These are phyloP conservation scores for Leptoteleia sp. DNA, from an alignment of 1,140 invertebrate genomes.

Conservation along the genomic window DNA sequence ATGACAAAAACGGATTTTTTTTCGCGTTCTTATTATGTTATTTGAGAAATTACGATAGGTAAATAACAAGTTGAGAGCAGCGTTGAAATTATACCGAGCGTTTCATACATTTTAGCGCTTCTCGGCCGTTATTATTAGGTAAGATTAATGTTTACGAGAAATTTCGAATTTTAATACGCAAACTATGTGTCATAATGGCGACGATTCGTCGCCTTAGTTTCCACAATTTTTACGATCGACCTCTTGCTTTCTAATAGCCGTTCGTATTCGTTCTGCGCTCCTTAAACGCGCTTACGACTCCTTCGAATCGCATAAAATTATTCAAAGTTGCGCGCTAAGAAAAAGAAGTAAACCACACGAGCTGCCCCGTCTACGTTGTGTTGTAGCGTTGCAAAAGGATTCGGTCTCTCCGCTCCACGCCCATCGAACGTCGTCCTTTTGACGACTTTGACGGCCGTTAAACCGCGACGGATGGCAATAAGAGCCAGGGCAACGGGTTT, in stretches of 20 bases:
- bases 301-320: slow-evolving; percentile 69
- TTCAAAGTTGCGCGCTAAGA: slow-evolving; percentile 55
- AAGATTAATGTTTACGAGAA: slow-evolving; percentile 58
- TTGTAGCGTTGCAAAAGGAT: slow-evolving; percentile 41
- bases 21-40: slow-evolving; percentile 17
- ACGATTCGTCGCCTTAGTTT: slow-evolving; percentile 69
- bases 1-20: too few species aligned
- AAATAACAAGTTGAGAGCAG: slow-evolving; percentile 17
- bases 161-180: slow-evolving; percentile 56
- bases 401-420: slow-evolving; percentile 41
- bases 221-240: slow-evolving; percentile 73
- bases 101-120: slow-evolving; percentile 21
- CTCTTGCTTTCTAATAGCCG: slow-evolving; percentile 68
- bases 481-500: slow-evolving; percentile 45
- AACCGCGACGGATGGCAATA: slow-evolving; percentile 35
- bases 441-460: slow-evolving; percentile 60
- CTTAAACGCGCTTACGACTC: slow-evolving; percentile 65
- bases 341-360: slow-evolving; percentile 63
- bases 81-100: slow-evolving; percentile 20
- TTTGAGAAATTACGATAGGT: slow-evolving; percentile 23
- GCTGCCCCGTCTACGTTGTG: slow-evolving; percentile 40
- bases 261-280: slow-evolving; percentile 61
- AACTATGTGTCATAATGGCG: slow-evolving; percentile 65
- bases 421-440: slow-evolving; percentile 54
- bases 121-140: slow-evolving; percentile 39